phyloP scores from a whole-genome alignment of 1,140 invertebrate species.

The Odontomachus brunneus region DNA sequence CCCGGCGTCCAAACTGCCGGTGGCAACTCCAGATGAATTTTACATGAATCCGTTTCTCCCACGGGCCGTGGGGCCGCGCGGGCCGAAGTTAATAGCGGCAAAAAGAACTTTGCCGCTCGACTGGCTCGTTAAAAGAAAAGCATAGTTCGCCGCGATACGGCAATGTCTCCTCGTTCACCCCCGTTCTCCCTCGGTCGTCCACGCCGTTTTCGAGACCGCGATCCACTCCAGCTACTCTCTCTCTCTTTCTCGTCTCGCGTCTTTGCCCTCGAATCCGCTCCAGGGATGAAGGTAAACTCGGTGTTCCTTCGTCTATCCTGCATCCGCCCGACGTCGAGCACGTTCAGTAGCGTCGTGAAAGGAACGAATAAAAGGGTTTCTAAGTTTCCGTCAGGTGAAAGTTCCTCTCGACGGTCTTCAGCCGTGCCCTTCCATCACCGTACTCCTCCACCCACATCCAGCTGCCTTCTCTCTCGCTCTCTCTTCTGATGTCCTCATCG shows the following conservation, averaged over 20 bases:
- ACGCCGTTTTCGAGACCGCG: not conserved
- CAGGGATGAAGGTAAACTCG: not conserved
- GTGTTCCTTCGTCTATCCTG: not conserved
- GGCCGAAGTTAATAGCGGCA: slow-evolving; percentile 75
- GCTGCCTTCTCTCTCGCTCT: not conserved
- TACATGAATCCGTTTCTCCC: slow-evolving; percentile 74
- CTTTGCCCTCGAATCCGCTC: not conserved
- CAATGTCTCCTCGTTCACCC: not conserved
- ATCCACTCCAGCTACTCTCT: not conserved
- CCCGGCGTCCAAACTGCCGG: slow-evolving; percentile 22
- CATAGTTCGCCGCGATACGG: slow-evolving; percentile 22
- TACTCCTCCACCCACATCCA: not conserved
- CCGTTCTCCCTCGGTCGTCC: slow-evolving; percentile 13
- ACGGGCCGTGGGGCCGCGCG: no score
- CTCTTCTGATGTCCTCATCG: not conserved
- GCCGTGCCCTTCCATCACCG: slow-evolving; percentile 9
- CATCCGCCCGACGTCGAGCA: not conserved
- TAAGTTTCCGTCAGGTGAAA: slow-evolving; percentile 64
- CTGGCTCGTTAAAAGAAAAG: slow-evolving; percentile 73
- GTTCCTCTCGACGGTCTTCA: slow-evolving; percentile 15
- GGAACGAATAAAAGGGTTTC: slow-evolving; percentile 67
- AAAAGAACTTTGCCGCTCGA: slow-evolving; percentile 77
- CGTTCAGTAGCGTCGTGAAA: slow-evolving; percentile 20
- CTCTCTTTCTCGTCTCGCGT: slow-evolving; percentile 11
- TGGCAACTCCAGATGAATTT: slow-evolving; percentile 77